Evolutionary conservation across 2,888 invertebrate species (phyloP), one percentile per base, ranked within the genome.

Genomic region (Crematogaster levior): DNA sequence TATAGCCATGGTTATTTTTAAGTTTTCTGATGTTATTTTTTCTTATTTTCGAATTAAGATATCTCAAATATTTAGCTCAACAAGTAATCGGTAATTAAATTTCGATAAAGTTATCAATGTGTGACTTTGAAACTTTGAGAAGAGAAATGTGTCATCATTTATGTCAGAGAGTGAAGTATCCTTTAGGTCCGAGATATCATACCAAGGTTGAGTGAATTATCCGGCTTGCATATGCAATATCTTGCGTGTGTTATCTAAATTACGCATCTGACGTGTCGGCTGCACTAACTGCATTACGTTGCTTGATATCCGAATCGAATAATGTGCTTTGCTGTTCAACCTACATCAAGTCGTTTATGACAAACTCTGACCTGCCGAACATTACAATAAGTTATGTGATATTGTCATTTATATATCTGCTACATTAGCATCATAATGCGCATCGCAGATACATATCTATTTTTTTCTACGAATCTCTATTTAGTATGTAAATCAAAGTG

Each of bases 171-270:
- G 30, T 34, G 70, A 79, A 68, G 43, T 79, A 56, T 79, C 77
- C 30, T 79, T 70, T 21, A 43, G 43, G 56, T 77, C 40, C 72
- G 53, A 43, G 72, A 79, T 79, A 79, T 79, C 56, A n/a, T 56
- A 53, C 72, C 72, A 72, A 70, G 72, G 77, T 53, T 79, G 72
- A 79, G 77, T 79, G 34, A 79, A 79, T 79, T 79, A 79, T 79
- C 72, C 72, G 24, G 70, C 43, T 56, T 79, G 77, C 72, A 70
- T 77, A 77, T 30, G 77, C 43, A 53, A 70, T 77, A 79, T 79
- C 77, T 79, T 70, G 72, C 72, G 30, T 43, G 56, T 56, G 70
- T 79, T 79, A 79, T 79, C 77, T 79, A 79, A 79, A 79, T 79
- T 79, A 79, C 77, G 72, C 56, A 79, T 70, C 77, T 79, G 77